Conservation (phyloP, 1,140 invertebrate species). For the Panagrolaimus sp. region DNA sequence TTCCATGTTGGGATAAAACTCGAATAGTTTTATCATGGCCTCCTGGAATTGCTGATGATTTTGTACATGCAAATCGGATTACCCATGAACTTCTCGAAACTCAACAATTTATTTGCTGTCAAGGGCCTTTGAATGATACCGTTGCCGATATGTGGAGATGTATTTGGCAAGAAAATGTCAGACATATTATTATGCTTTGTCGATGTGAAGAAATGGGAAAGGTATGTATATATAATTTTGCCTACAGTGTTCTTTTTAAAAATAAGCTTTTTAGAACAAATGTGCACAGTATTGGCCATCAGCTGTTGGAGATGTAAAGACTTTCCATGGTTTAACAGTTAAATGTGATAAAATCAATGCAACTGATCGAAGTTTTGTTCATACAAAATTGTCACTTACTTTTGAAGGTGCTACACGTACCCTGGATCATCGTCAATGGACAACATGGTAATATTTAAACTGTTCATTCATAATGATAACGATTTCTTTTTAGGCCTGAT, state of each 20-base stretch:
- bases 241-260: no score
- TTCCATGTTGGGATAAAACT: conserved; percentile 25
- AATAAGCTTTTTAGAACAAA: no score
- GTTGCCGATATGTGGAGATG: conserved; percentile 62
- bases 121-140: conserved; percentile 60
- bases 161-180: conserved; percentile 61
- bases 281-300: conserved; percentile 22
- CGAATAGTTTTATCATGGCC: conserved; percentile 24
- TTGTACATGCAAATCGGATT: conserved; percentile 39
- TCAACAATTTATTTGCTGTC: conserved; percentile 4
- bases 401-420: background rate
- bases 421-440: conserved; percentile 5
- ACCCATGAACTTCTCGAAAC: background rate
- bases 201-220: conserved; percentile 58
- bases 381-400: background rate
- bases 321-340: background rate
- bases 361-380: conserved; percentile 1
- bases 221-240: no score
- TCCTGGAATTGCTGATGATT: conserved; percentile 11
- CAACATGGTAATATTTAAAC: no score
- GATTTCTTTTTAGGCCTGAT: no score
- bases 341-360: background rate
- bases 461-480: no score
- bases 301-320: background rate
- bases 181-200: conserved; percentile 62